Evolutionary conservation across 2,888 invertebrate genomes (phyloP).

Genomic region (Plagodis pulveraria): DNA sequence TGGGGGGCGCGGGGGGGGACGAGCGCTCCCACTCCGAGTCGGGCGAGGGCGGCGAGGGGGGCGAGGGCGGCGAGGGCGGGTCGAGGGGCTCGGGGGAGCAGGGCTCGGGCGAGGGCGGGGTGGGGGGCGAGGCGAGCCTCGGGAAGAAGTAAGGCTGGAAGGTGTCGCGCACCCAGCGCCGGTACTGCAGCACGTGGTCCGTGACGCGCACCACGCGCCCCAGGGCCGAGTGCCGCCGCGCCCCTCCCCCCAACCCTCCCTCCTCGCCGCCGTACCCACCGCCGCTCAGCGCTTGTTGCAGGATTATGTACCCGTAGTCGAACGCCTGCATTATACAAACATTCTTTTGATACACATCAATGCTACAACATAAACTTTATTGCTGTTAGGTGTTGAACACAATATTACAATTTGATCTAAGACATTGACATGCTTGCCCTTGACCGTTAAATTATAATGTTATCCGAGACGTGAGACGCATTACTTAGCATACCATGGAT

Average conservation of each 20-base stretch:
- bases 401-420: too few relatives aligned
- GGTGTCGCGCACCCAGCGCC: slow-evolving; percentile 78
- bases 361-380: too few relatives aligned
- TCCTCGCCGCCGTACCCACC: slow-evolving; percentile 2
- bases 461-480: too few relatives aligned
- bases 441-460: too few relatives aligned
- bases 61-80: slow-evolving; percentile 19
- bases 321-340: slow-evolving; percentile 88
- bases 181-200: slow-evolving; percentile 93
- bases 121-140: slow-evolving; percentile 41
- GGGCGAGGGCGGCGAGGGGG: slow-evolving; percentile 12
- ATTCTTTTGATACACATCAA: neutral
- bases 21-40: neutral
- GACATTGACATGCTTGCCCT: too few relatives aligned
- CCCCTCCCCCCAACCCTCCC: slow-evolving; percentile 52
- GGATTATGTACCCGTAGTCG: slow-evolving; percentile 96
- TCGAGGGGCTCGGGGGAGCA: neutral
- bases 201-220: slow-evolving; percentile 97
- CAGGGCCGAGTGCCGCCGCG: slow-evolving; percentile 87
- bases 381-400: too few relatives aligned
- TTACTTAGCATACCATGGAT: too few relatives aligned
- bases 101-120: slow-evolving; percentile 26
- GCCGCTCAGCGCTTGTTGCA: slow-evolving; percentile 86
- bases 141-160: slow-evolving; percentile 78
- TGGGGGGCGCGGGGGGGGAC: slow-evolving; percentile 32